Base-by-base conservation (phyloP, 2,797 vertebrate genomes). In the Catharus ustulatus region DNA sequence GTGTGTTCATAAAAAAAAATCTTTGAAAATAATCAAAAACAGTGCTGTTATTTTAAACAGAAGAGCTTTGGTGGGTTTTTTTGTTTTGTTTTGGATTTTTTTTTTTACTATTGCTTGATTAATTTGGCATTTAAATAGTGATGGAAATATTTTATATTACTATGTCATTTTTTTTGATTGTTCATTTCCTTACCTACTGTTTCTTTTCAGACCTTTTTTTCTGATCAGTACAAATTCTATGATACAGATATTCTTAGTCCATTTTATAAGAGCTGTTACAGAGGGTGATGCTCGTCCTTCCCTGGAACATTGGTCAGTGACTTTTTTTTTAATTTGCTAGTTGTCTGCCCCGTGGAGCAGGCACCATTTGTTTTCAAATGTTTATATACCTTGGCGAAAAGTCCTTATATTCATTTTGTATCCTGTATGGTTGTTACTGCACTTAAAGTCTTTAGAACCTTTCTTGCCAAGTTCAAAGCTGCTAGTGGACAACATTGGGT, bases 311-410 rank as follows among this genome's bases (percentile, higher is more conserved):
- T 97, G 96, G 96, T 98, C 97, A 97, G 97, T 98, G 95, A 96
- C 87, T 95, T 96, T 83, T 95, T 96, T 96, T 96, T 91, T 73
- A 36, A 96, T 97, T 96, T 96, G 93, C 94, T 93, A 91, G 87
- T 96, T 97, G 98, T 97, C 98, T 98, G 98, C 98, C 98, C 98
- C 98, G 98, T 99, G 98, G 98, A 98, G 98, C 98, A 98, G 98
- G 95, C 97, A 96, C 91, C 97, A 90, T 95, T 97, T 97, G 93
- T 97, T 98, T 96, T 96, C 96, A 96, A 95, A 96, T 97, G 96
- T 98, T 97, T 97, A 96, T 98, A 97, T 96, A 96, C 97, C 96
- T 98, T 97, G 96, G 97, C 79, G 75, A 97, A 96, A 96, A 98
- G 87, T 97, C 94, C 94, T 97, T 97, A 94, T 97, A 97, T 96